Evolutionary conservation across 2,797 vertebrate genomes (phyloP), one percentile per base, ranked within the genome.

Genomic region (Meda fulgida): DNA sequence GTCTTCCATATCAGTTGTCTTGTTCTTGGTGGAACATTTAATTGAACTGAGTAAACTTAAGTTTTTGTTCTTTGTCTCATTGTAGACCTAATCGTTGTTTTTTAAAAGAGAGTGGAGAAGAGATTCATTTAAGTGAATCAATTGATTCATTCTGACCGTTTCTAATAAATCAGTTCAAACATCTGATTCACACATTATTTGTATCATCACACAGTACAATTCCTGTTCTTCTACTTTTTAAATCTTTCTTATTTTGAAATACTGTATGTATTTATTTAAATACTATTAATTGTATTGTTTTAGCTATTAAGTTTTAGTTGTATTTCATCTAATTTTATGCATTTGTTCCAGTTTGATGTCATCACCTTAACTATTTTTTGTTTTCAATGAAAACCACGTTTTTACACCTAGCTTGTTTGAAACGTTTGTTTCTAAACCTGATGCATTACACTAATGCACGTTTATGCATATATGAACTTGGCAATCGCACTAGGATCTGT

Each of bases 91-190:
- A 29, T 78, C 23, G 5, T 7, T 78, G 55, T 19, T 63, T 8
- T n/a, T 46, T 63, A 63, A 78, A 18, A 78, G 38, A 40, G 36
- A 43, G n/a, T 29, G 55, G n/a, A 78, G 76, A 43, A 23, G 36
- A 78, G 34, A 60, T 40, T 77, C 0, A 77, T 60, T 26, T 26
- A 29, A 78, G 16, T 26, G 0, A 78, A 40, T 78, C 23, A 18
- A 5, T 43, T 40, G 8, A 43, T 78, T 63, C 3, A 2, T 76
- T 76, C 34, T 55, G 31, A 5, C 21, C 5, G 2, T 26, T 58
- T 16, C 40, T 29, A 63, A 63, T 43, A 38, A 63, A 60, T 43
- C 55, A 43, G 16, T 29, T 40, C 16, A 60, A 40, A 78, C 8
- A 29, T 10, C 36, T 63, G 5, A 78, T 63, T 78, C 36, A 29